These are phyloP conservation scores for Oxygymnocypris stewartii DNA, from an alignment of 2,113 vertebrate genomes.

Conservation along the genomic window DNA sequence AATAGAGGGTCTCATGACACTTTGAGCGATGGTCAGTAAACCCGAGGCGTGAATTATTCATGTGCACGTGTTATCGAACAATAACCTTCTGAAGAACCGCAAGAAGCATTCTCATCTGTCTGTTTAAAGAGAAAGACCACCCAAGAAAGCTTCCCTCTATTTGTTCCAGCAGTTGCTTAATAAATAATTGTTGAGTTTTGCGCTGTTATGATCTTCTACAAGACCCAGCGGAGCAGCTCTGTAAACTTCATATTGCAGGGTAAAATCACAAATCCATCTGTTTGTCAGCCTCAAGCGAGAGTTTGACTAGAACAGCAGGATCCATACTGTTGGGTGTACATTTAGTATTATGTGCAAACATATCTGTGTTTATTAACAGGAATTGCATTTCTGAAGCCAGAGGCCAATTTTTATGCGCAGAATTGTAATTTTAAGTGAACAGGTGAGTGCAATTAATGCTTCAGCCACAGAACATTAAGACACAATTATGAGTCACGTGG, in stretches of 20 bases:
- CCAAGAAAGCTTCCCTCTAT: not conserved
- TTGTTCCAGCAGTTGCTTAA: not conserved
- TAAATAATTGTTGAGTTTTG: constrained; percentile 6
- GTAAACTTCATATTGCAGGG: not conserved
- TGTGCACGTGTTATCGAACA: not conserved
- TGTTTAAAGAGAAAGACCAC: not conserved
- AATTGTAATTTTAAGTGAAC: not conserved
- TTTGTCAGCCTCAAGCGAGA: not conserved
- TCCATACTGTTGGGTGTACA: not conserved
- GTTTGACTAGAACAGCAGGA: not conserved
- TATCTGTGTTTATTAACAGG: not conserved
- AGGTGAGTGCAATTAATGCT: constrained; percentile 4
- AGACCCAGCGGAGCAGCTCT: not conserved
- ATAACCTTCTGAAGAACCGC: not conserved
- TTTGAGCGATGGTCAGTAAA: constrained; percentile 16
- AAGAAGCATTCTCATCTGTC: not conserved
- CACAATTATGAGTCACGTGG: not conserved
- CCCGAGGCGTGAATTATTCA: constrained; percentile 6
- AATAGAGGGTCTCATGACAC: not conserved
- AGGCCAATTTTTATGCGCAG: not conserved
- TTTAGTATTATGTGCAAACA: not conserved
- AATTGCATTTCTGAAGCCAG: not conserved
- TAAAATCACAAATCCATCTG: constrained; percentile 5
- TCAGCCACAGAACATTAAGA: not conserved
- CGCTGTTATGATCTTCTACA: not conserved